phyloP scores from a whole-genome alignment of 2,113 vertebrate genomes.

The Helogale parvula region DNA sequence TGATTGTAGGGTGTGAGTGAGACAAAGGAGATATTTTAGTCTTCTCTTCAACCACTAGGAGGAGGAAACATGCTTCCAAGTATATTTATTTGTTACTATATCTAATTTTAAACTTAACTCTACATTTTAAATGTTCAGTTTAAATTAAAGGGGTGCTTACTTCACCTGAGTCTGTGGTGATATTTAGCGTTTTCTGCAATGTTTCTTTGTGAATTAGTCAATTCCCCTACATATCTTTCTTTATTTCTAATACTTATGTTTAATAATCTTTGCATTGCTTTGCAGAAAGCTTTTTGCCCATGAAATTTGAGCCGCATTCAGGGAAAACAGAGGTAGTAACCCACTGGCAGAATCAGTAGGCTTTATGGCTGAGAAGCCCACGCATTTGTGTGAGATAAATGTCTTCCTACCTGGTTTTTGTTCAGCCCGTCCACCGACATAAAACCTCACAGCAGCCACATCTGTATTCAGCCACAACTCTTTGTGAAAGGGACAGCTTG shows the following conservation, averaged over 20 bases:
- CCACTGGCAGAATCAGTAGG: conserved; percentile 77
- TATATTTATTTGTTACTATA: conserved; percentile 38
- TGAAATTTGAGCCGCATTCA: conserved; percentile 60
- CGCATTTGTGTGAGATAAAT: conserved; percentile 80
- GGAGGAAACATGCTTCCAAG: conserved; percentile 20
- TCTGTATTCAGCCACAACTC: conserved; percentile 74
- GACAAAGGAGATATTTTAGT: conserved; percentile 52
- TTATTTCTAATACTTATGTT: conserved; percentile 73
- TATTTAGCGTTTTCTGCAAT: conserved; percentile 72
- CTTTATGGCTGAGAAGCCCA: conserved; percentile 71
- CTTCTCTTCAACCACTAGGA: background rate
- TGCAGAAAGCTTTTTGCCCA: conserved; percentile 74
- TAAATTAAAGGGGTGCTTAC: background rate
- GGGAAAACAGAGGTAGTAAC: conserved; percentile 74
- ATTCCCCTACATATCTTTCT: background rate
- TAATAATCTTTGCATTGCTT: conserved; percentile 73
- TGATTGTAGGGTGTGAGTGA: conserved; percentile 14
- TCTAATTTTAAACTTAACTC: conserved; percentile 73
- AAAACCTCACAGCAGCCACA: conserved; percentile 72
- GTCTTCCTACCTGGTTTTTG: conserved; percentile 71
- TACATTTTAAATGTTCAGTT: conserved; percentile 8
- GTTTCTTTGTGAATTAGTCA: conserved; percentile 76
- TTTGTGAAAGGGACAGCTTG: conserved; percentile 79
- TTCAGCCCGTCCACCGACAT: conserved; percentile 64
- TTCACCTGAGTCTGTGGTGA: conserved; percentile 41